Evolutionary conservation across 2,797 vertebrate genomes (phyloP).

Genomic region (Sebastolobus alascanus): DNA sequence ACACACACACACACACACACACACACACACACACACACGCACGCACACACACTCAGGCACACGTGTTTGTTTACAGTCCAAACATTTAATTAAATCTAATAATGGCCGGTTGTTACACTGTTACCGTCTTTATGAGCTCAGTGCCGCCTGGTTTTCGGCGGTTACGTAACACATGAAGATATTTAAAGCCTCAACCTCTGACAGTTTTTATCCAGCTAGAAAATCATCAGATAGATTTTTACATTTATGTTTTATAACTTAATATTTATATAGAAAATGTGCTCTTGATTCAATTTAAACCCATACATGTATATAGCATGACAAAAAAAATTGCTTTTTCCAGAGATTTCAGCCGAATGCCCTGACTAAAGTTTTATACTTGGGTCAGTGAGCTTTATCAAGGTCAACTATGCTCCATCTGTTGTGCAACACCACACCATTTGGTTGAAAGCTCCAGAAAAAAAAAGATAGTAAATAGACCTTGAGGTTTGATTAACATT

Average conservation of each 20-base stretch:
- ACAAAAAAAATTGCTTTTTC: background rate
- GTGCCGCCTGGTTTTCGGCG: background rate
- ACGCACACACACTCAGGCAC: conserved; percentile 16
- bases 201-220: conserved; percentile 8
- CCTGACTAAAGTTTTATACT: background rate
- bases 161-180: conserved; percentile 19
- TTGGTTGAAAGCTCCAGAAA: too few relatives aligned
- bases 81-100: conserved; percentile 63
- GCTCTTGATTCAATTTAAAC: background rate
- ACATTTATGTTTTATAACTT: background rate
- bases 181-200: background rate
- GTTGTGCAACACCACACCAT: too few relatives aligned
- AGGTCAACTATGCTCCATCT: too few relatives aligned
- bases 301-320: background rate
- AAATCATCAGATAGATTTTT: background rate
- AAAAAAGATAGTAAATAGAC: too few relatives aligned
- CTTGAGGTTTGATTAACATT: background rate
- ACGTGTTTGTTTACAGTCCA: conserved; percentile 56
- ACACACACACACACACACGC: conserved; percentile 28
- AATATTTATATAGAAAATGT: background rate
- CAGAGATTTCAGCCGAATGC: background rate
- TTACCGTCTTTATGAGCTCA: conserved; percentile 29
- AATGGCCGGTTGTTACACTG: conserved; percentile 23
- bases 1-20: conserved; percentile 14
- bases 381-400: background rate